phyloP scores from a whole-genome alignment of 2,888 invertebrate species.

The Quadroppia sp. region DNA sequence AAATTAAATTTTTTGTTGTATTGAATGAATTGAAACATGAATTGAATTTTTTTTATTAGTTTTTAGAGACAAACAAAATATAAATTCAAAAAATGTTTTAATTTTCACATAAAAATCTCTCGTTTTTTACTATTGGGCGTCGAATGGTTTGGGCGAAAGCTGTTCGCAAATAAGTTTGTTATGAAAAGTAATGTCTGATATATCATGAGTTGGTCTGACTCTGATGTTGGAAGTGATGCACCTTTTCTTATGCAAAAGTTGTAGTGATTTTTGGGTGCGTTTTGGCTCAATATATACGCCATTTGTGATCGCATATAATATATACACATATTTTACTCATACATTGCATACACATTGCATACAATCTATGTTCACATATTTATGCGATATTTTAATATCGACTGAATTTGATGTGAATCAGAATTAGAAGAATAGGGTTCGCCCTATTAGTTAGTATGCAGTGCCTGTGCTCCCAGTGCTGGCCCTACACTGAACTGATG shows the following conservation, averaged over 20 bases:
- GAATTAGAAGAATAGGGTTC: slow-evolving; percentile 37
- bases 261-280: slow-evolving; percentile 36
- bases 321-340: not conserved
- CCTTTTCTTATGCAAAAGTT: slow-evolving; percentile 8
- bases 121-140: slow-evolving; percentile 8
- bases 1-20: too few relatives aligned
- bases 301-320: not conserved
- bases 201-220: slow-evolving; percentile 30
- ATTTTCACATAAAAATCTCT: not conserved
- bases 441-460: slow-evolving; percentile 34
- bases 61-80: too few relatives aligned
- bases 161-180: slow-evolving; percentile 5
- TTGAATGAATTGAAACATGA: too few relatives aligned
- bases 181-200: slow-evolving; percentile 26
- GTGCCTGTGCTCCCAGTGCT: not conserved
- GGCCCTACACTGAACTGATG: slow-evolving; percentile 7
- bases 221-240: slow-evolving; percentile 27
- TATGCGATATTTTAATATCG: slow-evolving; percentile 34
- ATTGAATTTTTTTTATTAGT: too few relatives aligned
- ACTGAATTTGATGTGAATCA: slow-evolving; percentile 31
- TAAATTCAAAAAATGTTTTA: not conserved
- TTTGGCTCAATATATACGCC: not conserved
- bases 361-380: too few relatives aligned
- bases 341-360: too few relatives aligned
- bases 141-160: slow-evolving; percentile 1